Percentiles rank a stretch among this genome's conserved stretches.
These are phyloP conservation scores for Chaenogobius annularis DNA, from an alignment of 2,113 vertebrate genomes.

Conservation along the genomic window DNA sequence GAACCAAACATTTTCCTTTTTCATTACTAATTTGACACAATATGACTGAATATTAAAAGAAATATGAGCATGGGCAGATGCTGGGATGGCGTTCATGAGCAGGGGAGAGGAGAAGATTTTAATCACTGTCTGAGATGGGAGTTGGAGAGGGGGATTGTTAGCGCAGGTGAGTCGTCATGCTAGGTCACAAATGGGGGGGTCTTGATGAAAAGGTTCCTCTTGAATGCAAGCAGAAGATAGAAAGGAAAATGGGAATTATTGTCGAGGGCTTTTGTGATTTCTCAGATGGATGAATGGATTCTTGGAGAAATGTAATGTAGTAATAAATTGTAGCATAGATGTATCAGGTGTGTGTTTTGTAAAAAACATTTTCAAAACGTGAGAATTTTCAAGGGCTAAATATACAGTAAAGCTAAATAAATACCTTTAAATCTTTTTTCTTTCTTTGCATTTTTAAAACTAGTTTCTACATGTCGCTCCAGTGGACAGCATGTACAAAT, in stretches of 20 bases:
- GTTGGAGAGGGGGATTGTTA: constrained; percentile 15
- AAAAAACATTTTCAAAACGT: not conserved
- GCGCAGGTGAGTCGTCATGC: constrained; percentile 42
- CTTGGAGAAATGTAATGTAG: constrained; percentile 36
- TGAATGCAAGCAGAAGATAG: constrained; percentile 24
- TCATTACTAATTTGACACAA: not conserved
- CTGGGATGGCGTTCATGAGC: not conserved
- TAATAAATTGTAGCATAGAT: constrained; percentile 21
- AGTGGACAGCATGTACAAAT: no score
- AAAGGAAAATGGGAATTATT: constrained; percentile 49
- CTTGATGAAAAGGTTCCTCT: constrained; percentile 51
- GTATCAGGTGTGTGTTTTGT: not conserved
- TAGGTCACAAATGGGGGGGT: constrained; percentile 41
- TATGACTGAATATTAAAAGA: not conserved
- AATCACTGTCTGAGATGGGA: constrained; percentile 15
- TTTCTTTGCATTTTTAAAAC: no score
- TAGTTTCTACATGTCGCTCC: no score
- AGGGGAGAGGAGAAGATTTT: constrained; percentile 4
- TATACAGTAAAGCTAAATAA: no score
- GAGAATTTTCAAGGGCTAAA: no score
- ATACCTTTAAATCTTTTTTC: no score
- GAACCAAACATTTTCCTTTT: not conserved
- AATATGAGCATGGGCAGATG: not conserved
- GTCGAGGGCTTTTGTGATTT: constrained; percentile 53
- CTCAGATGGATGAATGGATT: constrained; percentile 28